Percentiles rank a stretch among this genome's conserved stretches.
These are phyloP conservation scores for Atrina japonica DNA, from an alignment of 2,888 invertebrate genomes.

Conservation along the genomic window DNA sequence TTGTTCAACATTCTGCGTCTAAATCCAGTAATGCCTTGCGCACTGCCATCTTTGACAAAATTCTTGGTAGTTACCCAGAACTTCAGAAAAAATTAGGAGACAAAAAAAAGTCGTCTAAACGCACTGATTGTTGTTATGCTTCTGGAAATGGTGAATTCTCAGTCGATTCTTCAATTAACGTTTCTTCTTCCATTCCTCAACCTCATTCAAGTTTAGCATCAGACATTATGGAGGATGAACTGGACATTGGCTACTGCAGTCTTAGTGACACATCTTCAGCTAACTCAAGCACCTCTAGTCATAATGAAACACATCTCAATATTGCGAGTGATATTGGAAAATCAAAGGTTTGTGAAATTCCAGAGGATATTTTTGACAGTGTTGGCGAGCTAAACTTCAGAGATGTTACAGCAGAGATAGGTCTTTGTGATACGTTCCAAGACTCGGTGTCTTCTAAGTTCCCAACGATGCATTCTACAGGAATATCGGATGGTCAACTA, in stretches of 20 bases:
- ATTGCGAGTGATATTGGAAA: slow-evolving; percentile 1
- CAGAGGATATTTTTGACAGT: background rate
- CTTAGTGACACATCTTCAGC: slow-evolving; percentile 2
- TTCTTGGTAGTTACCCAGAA: slow-evolving; percentile 35
- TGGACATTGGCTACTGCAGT: slow-evolving; percentile 20
- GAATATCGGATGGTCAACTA: background rate
- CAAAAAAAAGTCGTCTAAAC: slow-evolving; percentile 9
- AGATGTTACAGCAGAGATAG: too few species aligned
- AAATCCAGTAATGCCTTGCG: slow-evolving; percentile 28
- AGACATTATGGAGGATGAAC: slow-evolving; percentile 30
- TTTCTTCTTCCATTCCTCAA: background rate
- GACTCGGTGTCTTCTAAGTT: too few species aligned
- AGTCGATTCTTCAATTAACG: background rate
- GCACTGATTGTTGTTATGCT: background rate
- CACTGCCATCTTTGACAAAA: slow-evolving; percentile 35
- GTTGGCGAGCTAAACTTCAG: background rate
- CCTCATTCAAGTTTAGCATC: slow-evolving; percentile 7
- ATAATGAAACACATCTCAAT: background rate
- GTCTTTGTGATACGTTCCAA: background rate
- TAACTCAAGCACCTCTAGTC: slow-evolving; percentile 14
- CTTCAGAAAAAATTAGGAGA: slow-evolving; percentile 16
- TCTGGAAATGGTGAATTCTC: slow-evolving; percentile 3
- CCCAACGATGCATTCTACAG: background rate
- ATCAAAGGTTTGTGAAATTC: background rate
- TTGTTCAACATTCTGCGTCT: too few species aligned